Percentiles rank a stretch among this genome's conserved stretches.
Evolutionary conservation across 2,888 invertebrate genomes (phyloP).

Genomic region (Lottia gigantea): DNA sequence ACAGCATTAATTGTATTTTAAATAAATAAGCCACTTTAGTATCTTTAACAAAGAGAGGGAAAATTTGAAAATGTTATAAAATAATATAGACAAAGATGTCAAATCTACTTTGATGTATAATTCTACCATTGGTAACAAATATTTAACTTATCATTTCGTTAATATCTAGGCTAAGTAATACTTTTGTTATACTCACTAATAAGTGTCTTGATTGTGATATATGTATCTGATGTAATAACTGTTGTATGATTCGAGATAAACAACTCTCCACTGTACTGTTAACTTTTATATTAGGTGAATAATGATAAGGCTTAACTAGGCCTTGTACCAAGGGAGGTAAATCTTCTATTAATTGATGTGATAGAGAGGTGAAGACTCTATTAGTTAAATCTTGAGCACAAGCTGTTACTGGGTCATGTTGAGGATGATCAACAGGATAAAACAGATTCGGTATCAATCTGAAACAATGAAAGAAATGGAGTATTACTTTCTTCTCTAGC

Average conservation of each 20-base stretch:
- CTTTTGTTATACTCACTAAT: constrained; percentile 72
- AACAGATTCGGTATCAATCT: constrained; percentile 67
- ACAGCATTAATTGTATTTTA: too few relatives aligned
- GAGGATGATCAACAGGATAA: constrained; percentile 68
- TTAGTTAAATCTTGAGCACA: constrained; percentile 69
- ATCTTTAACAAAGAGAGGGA: background rate
- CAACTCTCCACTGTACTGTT: constrained; percentile 69
- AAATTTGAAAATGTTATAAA: background rate
- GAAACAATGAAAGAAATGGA: too few relatives aligned
- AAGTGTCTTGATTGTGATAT: constrained; percentile 77
- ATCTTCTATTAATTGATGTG: constrained; percentile 61
- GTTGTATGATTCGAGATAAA: constrained; percentile 73
- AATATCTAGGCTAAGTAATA: too few relatives aligned
- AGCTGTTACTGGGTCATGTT: constrained; percentile 72
- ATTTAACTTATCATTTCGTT: too few relatives aligned
- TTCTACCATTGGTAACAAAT: too few relatives aligned
- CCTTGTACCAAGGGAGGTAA: constrained; percentile 71
- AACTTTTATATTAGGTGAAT: constrained; percentile 38
- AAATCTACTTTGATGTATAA: background rate
- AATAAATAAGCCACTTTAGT: too few relatives aligned
- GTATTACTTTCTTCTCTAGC: too few relatives aligned
- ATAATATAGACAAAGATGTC: background rate
- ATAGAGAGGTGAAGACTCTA: constrained; percentile 60
- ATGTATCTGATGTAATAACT: constrained; percentile 72
- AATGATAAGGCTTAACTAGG: constrained; percentile 68